Evolutionary conservation across 2,888 invertebrate genomes (phyloP).

Genomic region (Agapetus fuscipes): DNA sequence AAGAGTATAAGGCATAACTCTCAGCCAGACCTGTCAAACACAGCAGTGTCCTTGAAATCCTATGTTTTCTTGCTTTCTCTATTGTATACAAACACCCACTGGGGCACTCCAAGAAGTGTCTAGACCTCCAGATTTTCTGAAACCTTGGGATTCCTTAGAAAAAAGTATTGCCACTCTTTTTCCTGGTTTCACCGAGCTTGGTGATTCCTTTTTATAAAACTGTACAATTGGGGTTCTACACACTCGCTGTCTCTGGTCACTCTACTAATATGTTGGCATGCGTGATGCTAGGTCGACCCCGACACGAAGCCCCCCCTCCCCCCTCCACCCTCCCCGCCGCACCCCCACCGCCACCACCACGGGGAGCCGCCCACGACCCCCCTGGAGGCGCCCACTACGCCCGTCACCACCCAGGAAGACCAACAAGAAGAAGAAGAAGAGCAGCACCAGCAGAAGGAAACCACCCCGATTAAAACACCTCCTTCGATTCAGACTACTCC

Average conservation of each 20-base stretch:
- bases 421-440: slow-evolving; percentile 22
- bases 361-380: slow-evolving; percentile 28
- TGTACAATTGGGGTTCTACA: too few species aligned
- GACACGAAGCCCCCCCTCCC: slow-evolving; percentile 17
- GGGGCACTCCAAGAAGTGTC: too few species aligned
- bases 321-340: slow-evolving; percentile 26
- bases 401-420: slow-evolving; percentile 32
- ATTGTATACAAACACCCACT: too few species aligned
- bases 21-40: too few species aligned
- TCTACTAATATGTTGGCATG: slow-evolving; percentile 23
- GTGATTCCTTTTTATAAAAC: slow-evolving; percentile 5
- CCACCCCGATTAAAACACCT: background rate
- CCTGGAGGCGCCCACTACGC: slow-evolving; percentile 35
- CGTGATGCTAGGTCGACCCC: slow-evolving; percentile 35
- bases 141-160: too few species aligned
- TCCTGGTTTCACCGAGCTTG: too few species aligned
- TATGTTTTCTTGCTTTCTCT: too few species aligned
- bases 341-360: slow-evolving; percentile 42
- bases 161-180: too few species aligned
- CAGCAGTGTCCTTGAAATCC: too few species aligned
- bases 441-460: slow-evolving; percentile 23
- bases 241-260: slow-evolving; percentile 4
- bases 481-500: slow-evolving; percentile 3
- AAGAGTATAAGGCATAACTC: too few species aligned
- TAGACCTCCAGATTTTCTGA: too few species aligned